Evolutionary conservation across 1,140 invertebrate species (phyloP).

Genomic region (Lerema accius): DNA sequence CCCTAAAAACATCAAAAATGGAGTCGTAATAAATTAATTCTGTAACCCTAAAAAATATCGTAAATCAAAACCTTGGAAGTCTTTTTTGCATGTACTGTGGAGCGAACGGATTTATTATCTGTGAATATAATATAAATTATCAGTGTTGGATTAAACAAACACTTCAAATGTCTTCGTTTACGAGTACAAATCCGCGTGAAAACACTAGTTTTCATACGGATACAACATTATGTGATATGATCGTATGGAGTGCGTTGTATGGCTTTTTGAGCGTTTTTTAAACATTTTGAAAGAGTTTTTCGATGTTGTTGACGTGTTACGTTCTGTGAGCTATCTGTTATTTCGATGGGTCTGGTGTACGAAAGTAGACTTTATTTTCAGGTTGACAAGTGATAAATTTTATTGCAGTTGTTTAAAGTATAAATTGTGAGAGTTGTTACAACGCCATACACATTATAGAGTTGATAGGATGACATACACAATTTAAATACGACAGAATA

Average conservation of each 20-base stretch:
- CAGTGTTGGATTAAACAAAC: background rate
- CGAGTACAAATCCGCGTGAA: constrained; percentile 8
- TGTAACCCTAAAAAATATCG: no score
- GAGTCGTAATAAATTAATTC: no score
- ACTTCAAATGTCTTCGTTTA: constrained; percentile 1
- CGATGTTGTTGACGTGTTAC: constrained; percentile 52
- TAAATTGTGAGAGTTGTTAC: no score
- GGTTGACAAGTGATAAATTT: no score
- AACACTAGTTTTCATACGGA: background rate
- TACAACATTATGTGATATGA: constrained; percentile 25
- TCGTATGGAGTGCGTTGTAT: constrained; percentile 4
- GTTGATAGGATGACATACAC: no score
- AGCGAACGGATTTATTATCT: background rate
- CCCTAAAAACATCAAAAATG: no score
- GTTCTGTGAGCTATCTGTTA: constrained; percentile 16
- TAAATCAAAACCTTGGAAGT: no score
- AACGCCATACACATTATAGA: no score
- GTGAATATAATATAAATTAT: background rate
- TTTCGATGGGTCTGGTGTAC: constrained; percentile 9
- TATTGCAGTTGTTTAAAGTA: no score
- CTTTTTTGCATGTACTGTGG: no score
- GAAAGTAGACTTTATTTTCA: no score
- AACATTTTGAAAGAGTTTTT: constrained; percentile 59
- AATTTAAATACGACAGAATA: no score
- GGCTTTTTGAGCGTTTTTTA: constrained; percentile 61